Base-by-base conservation (phyloP, 2,113 vertebrate genomes). In the Octodon degus region DNA sequence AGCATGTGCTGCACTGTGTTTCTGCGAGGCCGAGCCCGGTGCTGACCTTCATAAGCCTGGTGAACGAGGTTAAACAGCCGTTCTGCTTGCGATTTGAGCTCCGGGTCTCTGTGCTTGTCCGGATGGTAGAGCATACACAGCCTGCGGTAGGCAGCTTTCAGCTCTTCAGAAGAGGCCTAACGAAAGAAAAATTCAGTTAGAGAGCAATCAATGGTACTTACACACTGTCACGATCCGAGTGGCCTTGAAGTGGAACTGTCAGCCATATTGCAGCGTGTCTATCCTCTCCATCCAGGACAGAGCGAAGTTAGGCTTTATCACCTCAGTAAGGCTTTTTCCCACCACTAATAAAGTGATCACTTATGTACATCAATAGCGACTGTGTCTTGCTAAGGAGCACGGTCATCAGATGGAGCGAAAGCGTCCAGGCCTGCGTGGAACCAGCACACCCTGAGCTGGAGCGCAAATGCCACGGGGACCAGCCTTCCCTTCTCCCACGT, bases 51-150 rank as follows among this genome's bases (percentile, higher is more conserved):
- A 98, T 99, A 99, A 5, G 99, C 99, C 98, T 99, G 99, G 94
- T 99, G 99, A 24, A 99, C 99, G 3, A 99, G 99, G 98, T 99
- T 99, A 97, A 99, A 99, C 37, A 99, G 99, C 34, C 98, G 98
- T 43, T 99, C 99, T 0, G 99, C 99, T 83, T 99, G 99, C 0
- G 63, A 98, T 93, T 99, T 99, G 86, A 99, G 99, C 96, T 99
- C 99, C 0, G 99, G 99, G 98, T 99, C 99, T 63, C 99, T 96
- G 98, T 99, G 99, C 98, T 99, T 99, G 98, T 99, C 99, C 0
- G 99, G 99, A 89, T 99, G 99, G 98, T 99, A 99, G 0, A 99
- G 98, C 99, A 99, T 99, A 67, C 99, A 99, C 92, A 99, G 97
- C 67, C 99, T 98, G 81, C 99, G 99, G 98, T 99, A 99, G 7